phyloP scores from a whole-genome alignment of 2,888 invertebrate genomes.

The Apoda limacodes region DNA sequence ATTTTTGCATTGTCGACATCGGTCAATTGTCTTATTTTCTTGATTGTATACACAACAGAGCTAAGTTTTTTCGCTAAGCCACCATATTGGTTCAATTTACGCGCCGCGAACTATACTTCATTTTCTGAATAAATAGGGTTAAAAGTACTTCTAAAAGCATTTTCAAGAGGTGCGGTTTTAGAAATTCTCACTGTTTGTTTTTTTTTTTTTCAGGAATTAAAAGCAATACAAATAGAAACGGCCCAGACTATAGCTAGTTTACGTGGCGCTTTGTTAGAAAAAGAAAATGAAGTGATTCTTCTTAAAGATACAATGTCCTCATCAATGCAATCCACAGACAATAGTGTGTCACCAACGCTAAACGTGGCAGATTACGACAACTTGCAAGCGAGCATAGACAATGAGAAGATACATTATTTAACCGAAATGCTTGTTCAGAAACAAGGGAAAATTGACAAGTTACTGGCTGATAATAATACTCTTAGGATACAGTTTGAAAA shows the following conservation, averaged over 20 bases:
- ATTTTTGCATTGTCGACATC: too few relatives aligned
- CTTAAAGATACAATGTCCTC: conserved; percentile 30
- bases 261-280: conserved; percentile 36
- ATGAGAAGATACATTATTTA: conserved; percentile 66
- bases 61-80: too few relatives aligned
- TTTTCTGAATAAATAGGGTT: too few relatives aligned
- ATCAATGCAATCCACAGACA: conserved; percentile 25
- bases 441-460: conserved; percentile 85
- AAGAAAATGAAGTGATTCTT: conserved; percentile 38
- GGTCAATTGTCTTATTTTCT: too few relatives aligned
- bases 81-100: too few relatives aligned
- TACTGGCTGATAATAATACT: conserved; percentile 88
- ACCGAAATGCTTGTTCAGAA: conserved; percentile 88
- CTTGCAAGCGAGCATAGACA: conserved; percentile 35
- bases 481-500: conserved; percentile 86
- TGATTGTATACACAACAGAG: too few relatives aligned
- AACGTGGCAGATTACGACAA: conserved; percentile 55
- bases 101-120: too few relatives aligned
- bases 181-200: not conserved
- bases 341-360: conserved; percentile 41
- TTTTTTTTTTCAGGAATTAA: conserved; percentile 37
- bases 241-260: conserved; percentile 43
- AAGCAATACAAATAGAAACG: conserved; percentile 38
- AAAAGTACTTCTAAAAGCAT: too few relatives aligned
- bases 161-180: not conserved